Evolutionary conservation across 2,888 invertebrate genomes (phyloP).

Genomic region (Vesta saturnalis): DNA sequence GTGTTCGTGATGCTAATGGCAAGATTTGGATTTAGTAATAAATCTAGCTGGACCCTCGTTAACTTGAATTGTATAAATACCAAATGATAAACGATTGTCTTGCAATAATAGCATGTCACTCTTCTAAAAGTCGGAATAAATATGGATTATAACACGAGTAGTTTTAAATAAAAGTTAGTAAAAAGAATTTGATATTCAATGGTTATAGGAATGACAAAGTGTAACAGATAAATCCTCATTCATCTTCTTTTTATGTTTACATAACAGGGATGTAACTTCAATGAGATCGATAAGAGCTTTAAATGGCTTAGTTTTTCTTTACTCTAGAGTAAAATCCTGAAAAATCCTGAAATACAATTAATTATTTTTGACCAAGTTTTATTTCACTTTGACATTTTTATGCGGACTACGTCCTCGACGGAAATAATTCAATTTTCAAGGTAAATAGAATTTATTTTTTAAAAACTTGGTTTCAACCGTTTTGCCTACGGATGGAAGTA

Average conservation of each 20-base stretch:
- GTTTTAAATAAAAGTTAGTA: no score
- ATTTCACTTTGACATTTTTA: background rate
- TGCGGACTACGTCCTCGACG: background rate
- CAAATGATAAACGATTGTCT: conserved; percentile 30
- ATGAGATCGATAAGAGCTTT: conserved; percentile 11
- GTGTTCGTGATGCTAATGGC: conserved; percentile 5
- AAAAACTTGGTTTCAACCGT: no score
- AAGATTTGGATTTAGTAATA: conserved; percentile 16
- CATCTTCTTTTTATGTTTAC: conserved; percentile 19
- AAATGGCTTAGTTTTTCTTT: background rate
- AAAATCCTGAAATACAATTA: background rate
- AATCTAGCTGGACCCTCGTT: conserved; percentile 19
- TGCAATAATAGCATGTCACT: no score
- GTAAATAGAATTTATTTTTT: background rate
- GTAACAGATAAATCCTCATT: conserved; percentile 13
- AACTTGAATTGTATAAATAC: conserved; percentile 28
- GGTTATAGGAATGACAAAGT: background rate
- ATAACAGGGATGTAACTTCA: background rate
- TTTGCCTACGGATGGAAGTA: no score
- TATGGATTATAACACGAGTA: no score
- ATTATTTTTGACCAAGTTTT: background rate
- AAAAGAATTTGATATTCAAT: no score
- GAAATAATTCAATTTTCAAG: background rate
- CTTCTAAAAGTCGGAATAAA: no score
- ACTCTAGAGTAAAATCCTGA: background rate